These are phyloP conservation scores for Hepsetus odoe DNA, from an alignment of 2,113 vertebrate genomes.

Conservation along the genomic window DNA sequence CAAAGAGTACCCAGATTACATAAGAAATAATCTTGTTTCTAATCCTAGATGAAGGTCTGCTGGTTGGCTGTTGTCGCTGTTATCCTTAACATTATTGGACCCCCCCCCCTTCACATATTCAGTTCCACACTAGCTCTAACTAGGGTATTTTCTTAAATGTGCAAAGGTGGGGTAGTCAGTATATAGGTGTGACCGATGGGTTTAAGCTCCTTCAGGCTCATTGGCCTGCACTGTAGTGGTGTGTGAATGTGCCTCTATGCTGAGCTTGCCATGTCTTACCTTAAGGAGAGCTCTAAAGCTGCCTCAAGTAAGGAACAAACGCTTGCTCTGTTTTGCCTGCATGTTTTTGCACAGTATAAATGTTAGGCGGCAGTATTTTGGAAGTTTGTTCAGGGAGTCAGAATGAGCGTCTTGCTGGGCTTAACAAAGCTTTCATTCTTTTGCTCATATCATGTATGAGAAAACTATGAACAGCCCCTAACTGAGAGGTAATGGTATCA, in stretches of 20 bases:
- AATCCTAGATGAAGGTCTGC: constrained; percentile 37
- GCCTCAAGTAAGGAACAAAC: constrained; percentile 27
- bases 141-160: background rate
- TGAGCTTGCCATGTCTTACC: constrained; percentile 12
- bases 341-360: constrained; percentile 25
- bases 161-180: background rate
- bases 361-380: constrained; percentile 17
- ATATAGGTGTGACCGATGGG: background rate
- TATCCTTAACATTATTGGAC: constrained; percentile 11
- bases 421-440: background rate
- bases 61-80: constrained; percentile 37
- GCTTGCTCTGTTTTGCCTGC: constrained; percentile 40
- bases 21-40: constrained; percentile 56
- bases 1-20: constrained; percentile 32
- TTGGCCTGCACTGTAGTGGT: constrained; percentile 1
- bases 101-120: too few relatives aligned
- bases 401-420: background rate
- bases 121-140: background rate
- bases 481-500: background rate
- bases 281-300: constrained; percentile 14
- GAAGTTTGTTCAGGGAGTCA: background rate
- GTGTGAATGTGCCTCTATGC: constrained; percentile 21
- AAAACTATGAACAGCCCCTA: background rate
- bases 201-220: background rate
- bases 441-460: background rate